phyloP scores from a whole-genome alignment of 2,113 vertebrate genomes.

The Macquaria ambigua region DNA sequence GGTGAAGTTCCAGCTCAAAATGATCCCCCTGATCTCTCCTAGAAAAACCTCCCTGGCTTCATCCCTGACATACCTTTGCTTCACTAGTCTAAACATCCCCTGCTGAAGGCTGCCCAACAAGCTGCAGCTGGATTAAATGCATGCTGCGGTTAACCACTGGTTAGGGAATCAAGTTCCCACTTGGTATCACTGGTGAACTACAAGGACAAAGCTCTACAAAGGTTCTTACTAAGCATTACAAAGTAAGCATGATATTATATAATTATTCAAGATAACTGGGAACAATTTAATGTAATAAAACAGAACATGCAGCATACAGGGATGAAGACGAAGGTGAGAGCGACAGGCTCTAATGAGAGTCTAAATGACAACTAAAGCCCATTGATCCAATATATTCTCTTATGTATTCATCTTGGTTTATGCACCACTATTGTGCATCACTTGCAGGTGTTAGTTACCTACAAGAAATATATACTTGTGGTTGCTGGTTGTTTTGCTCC shows the following conservation, averaged over 20 bases:
- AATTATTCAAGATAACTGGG: background rate
- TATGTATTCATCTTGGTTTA: background rate
- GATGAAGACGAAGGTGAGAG: background rate
- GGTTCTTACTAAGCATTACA: background rate
- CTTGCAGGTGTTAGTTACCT: background rate
- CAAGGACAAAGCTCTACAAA: background rate
- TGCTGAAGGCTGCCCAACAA: background rate
- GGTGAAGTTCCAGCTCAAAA: background rate
- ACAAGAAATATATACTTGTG: background rate
- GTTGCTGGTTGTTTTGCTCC: background rate
- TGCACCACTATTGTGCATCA: no score
- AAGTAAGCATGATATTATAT: background rate
- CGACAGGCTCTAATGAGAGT: background rate
- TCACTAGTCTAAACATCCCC: conserved; percentile 12
- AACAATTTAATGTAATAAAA: background rate
- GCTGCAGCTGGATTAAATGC: conserved; percentile 10
- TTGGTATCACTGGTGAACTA: background rate
- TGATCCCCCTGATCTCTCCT: background rate
- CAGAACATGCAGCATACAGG: background rate
- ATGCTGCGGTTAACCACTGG: conserved; percentile 18
- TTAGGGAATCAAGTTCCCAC: conserved; percentile 7
- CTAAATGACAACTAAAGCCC: background rate
- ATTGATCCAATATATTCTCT: background rate
- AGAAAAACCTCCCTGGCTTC: conserved; percentile 10
- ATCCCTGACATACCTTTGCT: background rate